Conservation (phyloP, 2,113 vertebrate genomes). For the Scopus umbretta region DNA sequence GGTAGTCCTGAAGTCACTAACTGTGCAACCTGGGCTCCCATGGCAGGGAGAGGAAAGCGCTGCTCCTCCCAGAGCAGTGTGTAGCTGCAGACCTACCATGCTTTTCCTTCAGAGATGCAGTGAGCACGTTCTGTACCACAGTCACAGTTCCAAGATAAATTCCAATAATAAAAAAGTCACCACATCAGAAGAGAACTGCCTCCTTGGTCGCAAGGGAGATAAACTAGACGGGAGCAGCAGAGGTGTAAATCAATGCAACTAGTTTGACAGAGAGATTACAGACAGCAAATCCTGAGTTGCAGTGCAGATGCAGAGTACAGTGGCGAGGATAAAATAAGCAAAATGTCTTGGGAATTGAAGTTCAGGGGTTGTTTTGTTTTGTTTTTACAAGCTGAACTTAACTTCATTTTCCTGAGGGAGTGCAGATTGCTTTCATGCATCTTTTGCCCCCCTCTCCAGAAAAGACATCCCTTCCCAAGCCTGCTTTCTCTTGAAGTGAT, state of each 20-base stretch:
- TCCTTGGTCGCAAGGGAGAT: not conserved
- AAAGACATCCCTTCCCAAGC: not conserved
- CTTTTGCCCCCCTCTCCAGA: not conserved
- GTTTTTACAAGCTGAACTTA: not conserved
- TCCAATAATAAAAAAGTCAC: not conserved
- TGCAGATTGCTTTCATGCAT: not conserved
- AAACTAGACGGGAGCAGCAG: not conserved
- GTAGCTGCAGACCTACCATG: not conserved
- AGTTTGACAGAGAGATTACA: not conserved
- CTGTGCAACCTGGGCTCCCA: fast-evolving
- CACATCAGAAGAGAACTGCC: not conserved
- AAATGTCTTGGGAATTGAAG: not conserved
- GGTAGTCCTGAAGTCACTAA: not conserved
- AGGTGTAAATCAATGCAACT: not conserved
- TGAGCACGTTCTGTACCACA: fast-evolving
- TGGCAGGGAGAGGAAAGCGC: not conserved
- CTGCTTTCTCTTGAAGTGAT: not conserved
- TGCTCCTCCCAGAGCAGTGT: not conserved
- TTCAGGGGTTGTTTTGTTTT: not conserved
- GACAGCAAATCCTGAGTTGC: not conserved
- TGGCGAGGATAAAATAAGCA: not conserved
- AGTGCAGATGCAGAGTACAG: not conserved
- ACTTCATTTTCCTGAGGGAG: not conserved
- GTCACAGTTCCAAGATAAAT: not conserved
- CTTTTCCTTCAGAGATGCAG: not conserved